Evolutionary conservation across 2,797 vertebrate species (phyloP).

Genomic region (Bradypodion ventrale): DNA sequence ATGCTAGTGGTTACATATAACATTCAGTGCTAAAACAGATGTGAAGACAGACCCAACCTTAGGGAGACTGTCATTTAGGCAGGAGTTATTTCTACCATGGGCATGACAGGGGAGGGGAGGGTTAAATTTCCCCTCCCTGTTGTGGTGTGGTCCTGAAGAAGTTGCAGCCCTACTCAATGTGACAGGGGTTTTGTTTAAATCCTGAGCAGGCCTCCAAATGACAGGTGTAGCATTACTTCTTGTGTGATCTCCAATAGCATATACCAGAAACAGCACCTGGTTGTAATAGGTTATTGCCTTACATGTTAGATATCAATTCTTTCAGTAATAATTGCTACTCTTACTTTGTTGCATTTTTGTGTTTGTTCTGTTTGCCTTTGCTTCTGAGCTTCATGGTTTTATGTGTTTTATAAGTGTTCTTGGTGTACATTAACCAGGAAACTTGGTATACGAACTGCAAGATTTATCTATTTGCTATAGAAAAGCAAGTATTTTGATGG

Average conservation of each 20-base stretch:
- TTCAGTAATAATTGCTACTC: neutral
- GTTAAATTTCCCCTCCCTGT: neutral
- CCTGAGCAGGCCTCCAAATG: neutral
- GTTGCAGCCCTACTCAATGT: neutral
- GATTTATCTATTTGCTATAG: neutral
- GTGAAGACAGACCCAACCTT: neutral
- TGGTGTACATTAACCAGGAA: neutral
- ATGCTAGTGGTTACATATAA: neutral
- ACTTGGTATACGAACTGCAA: neutral
- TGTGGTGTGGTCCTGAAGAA: neutral
- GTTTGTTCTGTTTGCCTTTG: neutral
- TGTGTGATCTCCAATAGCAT: neutral
- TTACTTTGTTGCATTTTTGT: neutral
- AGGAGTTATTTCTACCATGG: neutral
- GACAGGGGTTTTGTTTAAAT: neutral
- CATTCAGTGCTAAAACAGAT: neutral
- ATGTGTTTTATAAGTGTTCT: neutral
- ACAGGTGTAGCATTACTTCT: neutral
- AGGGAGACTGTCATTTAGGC: neutral
- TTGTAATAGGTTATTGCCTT: conserved; percentile 30
- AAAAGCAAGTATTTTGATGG: neutral
- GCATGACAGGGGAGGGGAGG: neutral
- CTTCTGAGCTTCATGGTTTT: neutral
- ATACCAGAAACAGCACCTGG: neutral
- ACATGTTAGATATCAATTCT: conserved; percentile 34